phyloP scores from a whole-genome alignment of 2,888 invertebrate genomes.

The Mythimna loreyi region DNA sequence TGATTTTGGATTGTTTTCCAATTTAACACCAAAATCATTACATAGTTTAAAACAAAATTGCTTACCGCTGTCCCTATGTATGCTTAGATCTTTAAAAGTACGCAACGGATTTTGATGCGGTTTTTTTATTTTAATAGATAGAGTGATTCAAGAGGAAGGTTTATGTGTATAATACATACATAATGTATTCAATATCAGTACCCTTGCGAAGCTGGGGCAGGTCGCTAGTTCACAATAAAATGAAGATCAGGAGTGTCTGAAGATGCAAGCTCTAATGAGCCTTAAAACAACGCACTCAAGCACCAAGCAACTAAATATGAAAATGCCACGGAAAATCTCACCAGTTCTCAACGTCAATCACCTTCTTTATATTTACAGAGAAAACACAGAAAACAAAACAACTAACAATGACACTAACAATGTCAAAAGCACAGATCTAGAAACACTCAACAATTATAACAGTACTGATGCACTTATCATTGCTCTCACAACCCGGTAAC shows the following conservation, averaged over 20 bases:
- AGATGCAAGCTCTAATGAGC: neutral
- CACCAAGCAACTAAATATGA: neutral
- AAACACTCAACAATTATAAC: slow-evolving; percentile 12
- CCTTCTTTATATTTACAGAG: neutral
- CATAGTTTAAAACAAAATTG: no score
- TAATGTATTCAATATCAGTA: no score
- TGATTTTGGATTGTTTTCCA: no score
- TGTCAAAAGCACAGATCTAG: slow-evolving; percentile 15
- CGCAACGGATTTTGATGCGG: no score
- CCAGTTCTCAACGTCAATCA: neutral
- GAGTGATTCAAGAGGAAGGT: no score
- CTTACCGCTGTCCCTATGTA: no score
- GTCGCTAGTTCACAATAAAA: no score
- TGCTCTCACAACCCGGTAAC: slow-evolving; percentile 46
- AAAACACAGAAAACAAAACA: slow-evolving; percentile 2
- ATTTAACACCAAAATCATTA: no score
- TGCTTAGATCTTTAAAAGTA: no score
- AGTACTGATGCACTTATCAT: slow-evolving; percentile 3
- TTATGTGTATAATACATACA: no score
- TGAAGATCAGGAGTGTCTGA: neutral
- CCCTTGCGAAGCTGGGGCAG: no score
- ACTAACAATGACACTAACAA: neutral
- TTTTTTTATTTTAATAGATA: no score
- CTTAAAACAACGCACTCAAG: neutral
- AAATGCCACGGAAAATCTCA: slow-evolving; percentile 3